Evolutionary conservation across 2,797 vertebrate genomes (phyloP), one percentile per base, ranked within the genome.

Genomic region (Lophotriccus pileatus): DNA sequence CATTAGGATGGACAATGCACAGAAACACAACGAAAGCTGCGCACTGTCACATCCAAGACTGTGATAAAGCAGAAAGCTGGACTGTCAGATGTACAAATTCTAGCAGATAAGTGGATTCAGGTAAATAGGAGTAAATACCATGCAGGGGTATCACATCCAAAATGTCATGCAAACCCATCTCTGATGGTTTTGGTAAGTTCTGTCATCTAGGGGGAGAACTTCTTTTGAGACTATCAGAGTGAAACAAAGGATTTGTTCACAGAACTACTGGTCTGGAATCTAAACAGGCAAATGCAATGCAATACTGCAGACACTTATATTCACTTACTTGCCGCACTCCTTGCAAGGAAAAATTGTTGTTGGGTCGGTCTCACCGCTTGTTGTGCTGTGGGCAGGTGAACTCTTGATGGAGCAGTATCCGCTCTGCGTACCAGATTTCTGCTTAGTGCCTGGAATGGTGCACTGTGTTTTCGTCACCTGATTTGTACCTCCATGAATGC

Each of bases 311-410:
- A n/a, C 25, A 28, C 23, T 23, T 13, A 13, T 3, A 21, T 28
- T 70, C 70, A 97, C 98, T 97, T 98, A 99, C 98, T 63, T 99
- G 98, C 98, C 98, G 85, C 98, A 99, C 90, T 98, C 98, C 92
- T 98, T 98, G 97, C 98, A 99, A 86, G 98, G 98, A 94, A 99
- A 99, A 86, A 98, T 92, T 8, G 98, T 97, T 3, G 98, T 97
- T 32, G 98, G 97, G 86, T 99, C 98, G 0, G 98, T 98, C 89
- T 99, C 98, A 9, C 98, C 98, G 1, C 98, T 98, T 23, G 98
- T 98, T 68, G 98, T 98, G 95, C 98, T 98, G 89, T 98, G 98
- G 58, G 98, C 98, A 15, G 98, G 98, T 3, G 98, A 98, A 60
- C 98, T 98, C 96, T 98, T 98, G 92, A 98, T 97, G 3, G 98